phyloP scores from a whole-genome alignment of 1,140 invertebrate genomes.

The Conus ventricosus region DNA sequence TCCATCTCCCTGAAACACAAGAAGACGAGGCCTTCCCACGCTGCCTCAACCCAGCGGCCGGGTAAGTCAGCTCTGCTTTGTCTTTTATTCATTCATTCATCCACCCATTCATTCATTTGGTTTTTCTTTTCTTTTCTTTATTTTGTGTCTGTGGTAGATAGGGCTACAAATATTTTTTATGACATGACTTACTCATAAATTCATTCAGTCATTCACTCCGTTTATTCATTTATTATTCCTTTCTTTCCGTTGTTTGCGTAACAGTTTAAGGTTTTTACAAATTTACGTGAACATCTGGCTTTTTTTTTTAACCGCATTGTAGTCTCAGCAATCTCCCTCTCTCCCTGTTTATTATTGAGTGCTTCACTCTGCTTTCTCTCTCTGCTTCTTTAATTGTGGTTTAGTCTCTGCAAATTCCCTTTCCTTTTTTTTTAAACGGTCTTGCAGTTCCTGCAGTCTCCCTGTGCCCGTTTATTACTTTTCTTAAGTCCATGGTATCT shows the following conservation, averaged over 20 bases:
- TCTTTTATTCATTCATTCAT: neutral
- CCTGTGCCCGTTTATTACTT: too few species aligned
- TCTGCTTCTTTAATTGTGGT: neutral
- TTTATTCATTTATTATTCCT: neutral
- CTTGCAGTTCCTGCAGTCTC: too few species aligned
- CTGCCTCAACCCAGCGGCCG: neutral
- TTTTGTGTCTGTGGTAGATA: neutral
- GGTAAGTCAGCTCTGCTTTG: neutral
- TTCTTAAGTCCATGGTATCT: too few species aligned
- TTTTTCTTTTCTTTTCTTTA: neutral
- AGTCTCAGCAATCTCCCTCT: too few species aligned
- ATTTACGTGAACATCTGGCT: neutral
- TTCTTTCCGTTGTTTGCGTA: neutral
- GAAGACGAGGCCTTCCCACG: neutral
- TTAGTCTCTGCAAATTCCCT: too few species aligned
- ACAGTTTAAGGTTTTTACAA: neutral
- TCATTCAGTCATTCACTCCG: neutral
- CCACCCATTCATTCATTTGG: neutral
- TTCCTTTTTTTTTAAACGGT: too few species aligned
- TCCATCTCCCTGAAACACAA: slow-evolving; percentile 35
- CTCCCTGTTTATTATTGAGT: neutral
- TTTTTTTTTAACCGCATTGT: neutral
- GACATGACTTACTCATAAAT: neutral
- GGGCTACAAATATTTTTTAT: too few species aligned
- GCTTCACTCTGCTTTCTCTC: neutral